These are phyloP conservation scores for Catotricha subobsoleta DNA, from an alignment of 2,888 invertebrate species.

Conservation along the genomic window DNA sequence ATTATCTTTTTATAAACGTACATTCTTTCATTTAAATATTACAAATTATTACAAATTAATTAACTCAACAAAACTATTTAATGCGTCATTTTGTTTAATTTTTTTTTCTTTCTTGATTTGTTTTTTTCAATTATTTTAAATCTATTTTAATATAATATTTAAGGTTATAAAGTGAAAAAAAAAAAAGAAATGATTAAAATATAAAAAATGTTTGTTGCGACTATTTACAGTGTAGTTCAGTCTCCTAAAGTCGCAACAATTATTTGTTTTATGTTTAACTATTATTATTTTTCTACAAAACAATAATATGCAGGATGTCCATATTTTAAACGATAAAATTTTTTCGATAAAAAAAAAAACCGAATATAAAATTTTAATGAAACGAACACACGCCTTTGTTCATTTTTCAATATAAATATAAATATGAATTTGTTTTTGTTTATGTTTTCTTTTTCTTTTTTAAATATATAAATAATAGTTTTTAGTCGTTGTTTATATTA, in stretches of 20 bases:
- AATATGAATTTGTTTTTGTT: too few species aligned
- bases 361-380: too few species aligned
- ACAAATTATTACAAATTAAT: constrained; percentile 6
- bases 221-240: constrained; percentile 14
- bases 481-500: too few species aligned
- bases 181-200: neutral
- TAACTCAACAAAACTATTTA: constrained; percentile 6
- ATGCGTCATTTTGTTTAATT: neutral
- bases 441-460: too few species aligned
- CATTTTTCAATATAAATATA: too few species aligned
- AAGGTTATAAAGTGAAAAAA: neutral
- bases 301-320: too few species aligned
- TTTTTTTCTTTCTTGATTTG: neutral
- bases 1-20: neutral
- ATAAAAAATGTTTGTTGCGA: constrained; percentile 3
- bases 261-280: too few species aligned
- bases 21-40: constrained; percentile 3
- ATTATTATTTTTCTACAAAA: too few species aligned
- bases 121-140: constrained; percentile 3
- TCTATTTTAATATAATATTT: constrained; percentile 1
- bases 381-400: too few species aligned
- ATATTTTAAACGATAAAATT: too few species aligned
- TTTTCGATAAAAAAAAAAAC: too few species aligned
- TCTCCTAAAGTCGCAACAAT: constrained; percentile 12
- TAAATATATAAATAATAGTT: too few species aligned